phyloP scores from a whole-genome alignment of 2,113 vertebrate genomes.

The Brienomyrus longianalis region DNA sequence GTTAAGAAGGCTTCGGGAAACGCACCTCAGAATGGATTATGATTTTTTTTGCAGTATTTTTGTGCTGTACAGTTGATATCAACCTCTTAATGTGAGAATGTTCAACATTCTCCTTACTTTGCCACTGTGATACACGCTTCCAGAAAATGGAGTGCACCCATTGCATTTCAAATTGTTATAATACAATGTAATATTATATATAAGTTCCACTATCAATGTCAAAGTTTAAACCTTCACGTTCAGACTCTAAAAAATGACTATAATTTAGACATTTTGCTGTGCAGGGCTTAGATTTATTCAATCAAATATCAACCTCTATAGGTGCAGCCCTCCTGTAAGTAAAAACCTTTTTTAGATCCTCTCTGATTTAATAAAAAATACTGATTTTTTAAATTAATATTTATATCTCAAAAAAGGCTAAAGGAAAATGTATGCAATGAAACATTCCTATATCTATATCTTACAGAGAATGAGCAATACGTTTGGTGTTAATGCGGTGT shows the following conservation, averaged over 20 bases:
- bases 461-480: not conserved
- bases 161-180: no score
- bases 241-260: not conserved
- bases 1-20: no score
- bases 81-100: no score
- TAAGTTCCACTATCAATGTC: no score
- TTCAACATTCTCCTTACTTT: no score
- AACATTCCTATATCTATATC: not conserved
- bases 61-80: no score
- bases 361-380: not conserved
- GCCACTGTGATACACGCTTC: no score
- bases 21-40: no score
- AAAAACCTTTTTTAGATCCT: not conserved
- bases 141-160: no score
- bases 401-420: not conserved
- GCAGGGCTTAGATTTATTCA: not conserved
- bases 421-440: not conserved
- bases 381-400: not conserved
- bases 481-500: not conserved
- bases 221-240: not conserved
- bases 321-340: not conserved
- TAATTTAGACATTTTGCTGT: not conserved
- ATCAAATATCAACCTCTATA: not conserved
- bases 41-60: no score
- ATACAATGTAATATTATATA: no score